Evolutionary conservation across 2,797 vertebrate species (phyloP), one percentile per base, ranked within the genome.

Genomic region (Takifugu ocellatus): DNA sequence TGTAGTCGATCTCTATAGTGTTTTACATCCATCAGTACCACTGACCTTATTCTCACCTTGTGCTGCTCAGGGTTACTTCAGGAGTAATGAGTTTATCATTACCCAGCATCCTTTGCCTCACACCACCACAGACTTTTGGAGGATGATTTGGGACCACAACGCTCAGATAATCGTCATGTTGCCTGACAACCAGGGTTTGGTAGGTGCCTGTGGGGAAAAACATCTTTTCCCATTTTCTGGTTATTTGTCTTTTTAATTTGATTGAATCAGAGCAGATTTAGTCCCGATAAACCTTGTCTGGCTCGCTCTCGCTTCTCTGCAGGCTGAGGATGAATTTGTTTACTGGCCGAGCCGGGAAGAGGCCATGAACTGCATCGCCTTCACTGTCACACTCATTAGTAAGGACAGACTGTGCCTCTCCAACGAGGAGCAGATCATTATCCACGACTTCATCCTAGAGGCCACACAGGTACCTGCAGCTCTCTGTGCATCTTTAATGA

Each of bases 131-230:
- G 97, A 99, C 75, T 99, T 99, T 90, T 99, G 97, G 97, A 88
- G 97, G 75, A 99, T 99, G 97, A 99, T 99, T 77, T 99, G 96
- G 97, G 97, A 99, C 87, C 96, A 99, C 78, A 99, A 99, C 0
- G 96, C 96, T 65, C 96, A 99, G 88, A 97, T 99, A 83, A 98
- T 99, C 25, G 94, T 99, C 89, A 99, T 99, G 97, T 87, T 99
- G 89, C 95, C 97, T 0, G 97, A 98, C 87, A 98, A 95, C 92
- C 95, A 95, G 79, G 92, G 97, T 81, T 87, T 99, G 89, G 97
- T 99, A 82, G 89, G 94, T 87, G 42, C 2, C 12, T 12, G 11
- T 39, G 36, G 36, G 21, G 21, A 21, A 39, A 14, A 39, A 39
- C 36, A 14, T 39, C 36, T 39, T 39, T 39, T 39, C 36, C 14